Conservation (phyloP, 2,797 vertebrate genomes). For the Sciurus vulgaris region DNA sequence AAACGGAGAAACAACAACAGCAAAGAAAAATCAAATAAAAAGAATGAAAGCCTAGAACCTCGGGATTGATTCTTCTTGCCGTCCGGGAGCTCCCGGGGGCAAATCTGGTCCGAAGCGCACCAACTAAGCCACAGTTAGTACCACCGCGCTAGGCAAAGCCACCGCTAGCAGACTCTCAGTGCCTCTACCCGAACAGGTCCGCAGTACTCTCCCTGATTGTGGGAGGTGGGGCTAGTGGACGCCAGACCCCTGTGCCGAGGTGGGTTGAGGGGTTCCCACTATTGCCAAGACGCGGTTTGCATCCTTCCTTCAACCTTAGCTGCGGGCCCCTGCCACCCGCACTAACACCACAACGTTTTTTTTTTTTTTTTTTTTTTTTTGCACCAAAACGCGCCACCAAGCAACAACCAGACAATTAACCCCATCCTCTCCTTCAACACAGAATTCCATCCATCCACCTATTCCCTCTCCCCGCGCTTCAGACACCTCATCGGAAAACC, state of each 20-base stretch:
- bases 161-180: background rate
- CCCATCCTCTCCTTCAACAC: conserved; percentile 71
- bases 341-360: background rate
- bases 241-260: background rate
- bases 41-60: conserved; percentile 24
- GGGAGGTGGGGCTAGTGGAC: background rate
- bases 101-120: background rate
- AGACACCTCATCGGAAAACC: conserved; percentile 54
- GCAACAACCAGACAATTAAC: conserved; percentile 71
- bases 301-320: background rate
- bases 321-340: background rate
- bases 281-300: background rate
- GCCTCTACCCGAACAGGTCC: background rate
- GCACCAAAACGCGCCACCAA: conserved; percentile 61
- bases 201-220: background rate
- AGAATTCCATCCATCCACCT: conserved; percentile 56
- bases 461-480: background rate
- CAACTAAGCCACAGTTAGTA: background rate
- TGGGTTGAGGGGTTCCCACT: background rate
- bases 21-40: conserved; percentile 40
- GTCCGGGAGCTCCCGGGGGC: background rate
- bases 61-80: background rate
- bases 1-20: conserved; percentile 1
- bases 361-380: background rate
- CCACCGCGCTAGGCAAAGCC: background rate